Conservation (phyloP, 1,140 invertebrate genomes). For the fruit fly (Drosophila melanogaster) region DNA sequence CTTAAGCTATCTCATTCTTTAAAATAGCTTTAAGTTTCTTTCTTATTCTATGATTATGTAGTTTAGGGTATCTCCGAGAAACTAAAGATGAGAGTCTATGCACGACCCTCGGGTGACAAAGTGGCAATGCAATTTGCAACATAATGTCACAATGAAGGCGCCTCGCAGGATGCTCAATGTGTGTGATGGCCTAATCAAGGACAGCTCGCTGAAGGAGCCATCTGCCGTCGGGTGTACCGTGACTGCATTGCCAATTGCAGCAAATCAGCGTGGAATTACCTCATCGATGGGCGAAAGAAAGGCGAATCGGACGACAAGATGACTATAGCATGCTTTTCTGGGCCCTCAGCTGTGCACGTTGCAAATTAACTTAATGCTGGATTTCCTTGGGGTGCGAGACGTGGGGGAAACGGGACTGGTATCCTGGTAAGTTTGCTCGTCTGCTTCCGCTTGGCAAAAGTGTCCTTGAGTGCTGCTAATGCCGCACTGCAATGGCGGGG, state of each 20-base stretch:
- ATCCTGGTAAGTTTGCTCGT: slow-evolving; percentile 68
- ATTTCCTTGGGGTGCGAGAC: slow-evolving; percentile 28
- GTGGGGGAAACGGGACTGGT: not conserved
- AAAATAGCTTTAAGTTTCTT: not conserved
- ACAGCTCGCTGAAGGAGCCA: slow-evolving; percentile 17
- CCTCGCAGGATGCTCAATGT: slow-evolving; percentile 34
- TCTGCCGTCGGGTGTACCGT: slow-evolving; percentile 25
- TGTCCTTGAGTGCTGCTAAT: slow-evolving; percentile 80
- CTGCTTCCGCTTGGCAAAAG: slow-evolving; percentile 74
- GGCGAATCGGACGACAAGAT: not conserved
- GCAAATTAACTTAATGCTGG: slow-evolving; percentile 78
- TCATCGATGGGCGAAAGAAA: slow-evolving; percentile 55
- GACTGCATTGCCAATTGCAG: slow-evolving; percentile 72
- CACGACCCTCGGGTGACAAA: slow-evolving; percentile 42
- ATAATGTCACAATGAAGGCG: slow-evolving; percentile 53
- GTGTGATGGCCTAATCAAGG: slow-evolving; percentile 72
- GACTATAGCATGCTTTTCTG: slow-evolving; percentile 37
- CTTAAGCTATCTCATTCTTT: not conserved
- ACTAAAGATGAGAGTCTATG: not conserved
- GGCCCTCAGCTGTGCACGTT: slow-evolving; percentile 53
- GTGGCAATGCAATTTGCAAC: slow-evolving; percentile 58
- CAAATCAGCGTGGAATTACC: slow-evolving; percentile 73
- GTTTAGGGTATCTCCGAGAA: not conserved
- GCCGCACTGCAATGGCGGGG: slow-evolving; percentile 47
- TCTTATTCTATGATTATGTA: not conserved